Evolutionary conservation across 2,888 invertebrate species (phyloP).

Genomic region (Auanema freiburgensis): DNA sequence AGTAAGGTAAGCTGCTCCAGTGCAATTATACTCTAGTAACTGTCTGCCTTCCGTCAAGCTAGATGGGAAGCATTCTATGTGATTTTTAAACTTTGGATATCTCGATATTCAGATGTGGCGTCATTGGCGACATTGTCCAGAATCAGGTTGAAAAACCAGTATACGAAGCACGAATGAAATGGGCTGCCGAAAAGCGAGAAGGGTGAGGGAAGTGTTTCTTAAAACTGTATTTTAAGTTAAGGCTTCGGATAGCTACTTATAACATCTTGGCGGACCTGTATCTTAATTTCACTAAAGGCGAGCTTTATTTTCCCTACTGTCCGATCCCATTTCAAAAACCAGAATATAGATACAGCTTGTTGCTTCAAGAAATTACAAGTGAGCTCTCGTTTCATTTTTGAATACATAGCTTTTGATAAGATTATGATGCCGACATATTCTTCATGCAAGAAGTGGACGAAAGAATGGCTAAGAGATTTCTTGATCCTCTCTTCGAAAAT

Average conservation of each 20-base stretch:
- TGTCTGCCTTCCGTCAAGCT: no score
- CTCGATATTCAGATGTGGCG: not conserved
- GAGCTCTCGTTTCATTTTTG: conserved; percentile 37
- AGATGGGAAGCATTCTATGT: no score
- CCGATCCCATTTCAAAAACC: conserved; percentile 79
- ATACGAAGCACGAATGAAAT: not conserved
- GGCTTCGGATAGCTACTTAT: conserved; percentile 36
- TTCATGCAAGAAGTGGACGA: conserved; percentile 90
- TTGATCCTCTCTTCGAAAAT: conserved; percentile 67
- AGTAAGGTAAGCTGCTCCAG: conserved; percentile 20
- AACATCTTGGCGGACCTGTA: conserved; percentile 90
- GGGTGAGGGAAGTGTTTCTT: not conserved
- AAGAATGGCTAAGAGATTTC: conserved; percentile 72
- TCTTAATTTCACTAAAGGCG: conserved; percentile 77
- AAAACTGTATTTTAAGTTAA: conserved; percentile 8
- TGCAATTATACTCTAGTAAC: no score
- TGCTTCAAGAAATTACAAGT: conserved; percentile 82
- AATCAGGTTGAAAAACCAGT: not conserved
- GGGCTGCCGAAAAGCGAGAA: conserved; percentile 1
- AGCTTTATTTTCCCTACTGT: conserved; percentile 79
- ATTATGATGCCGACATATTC: conserved; percentile 86
- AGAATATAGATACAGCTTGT: conserved; percentile 83
- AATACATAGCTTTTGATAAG: conserved; percentile 68
- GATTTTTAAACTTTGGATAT: no score
- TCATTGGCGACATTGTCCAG: no score